Conservation (phyloP, 2,113 vertebrate genomes). For the Origma solitaria region DNA sequence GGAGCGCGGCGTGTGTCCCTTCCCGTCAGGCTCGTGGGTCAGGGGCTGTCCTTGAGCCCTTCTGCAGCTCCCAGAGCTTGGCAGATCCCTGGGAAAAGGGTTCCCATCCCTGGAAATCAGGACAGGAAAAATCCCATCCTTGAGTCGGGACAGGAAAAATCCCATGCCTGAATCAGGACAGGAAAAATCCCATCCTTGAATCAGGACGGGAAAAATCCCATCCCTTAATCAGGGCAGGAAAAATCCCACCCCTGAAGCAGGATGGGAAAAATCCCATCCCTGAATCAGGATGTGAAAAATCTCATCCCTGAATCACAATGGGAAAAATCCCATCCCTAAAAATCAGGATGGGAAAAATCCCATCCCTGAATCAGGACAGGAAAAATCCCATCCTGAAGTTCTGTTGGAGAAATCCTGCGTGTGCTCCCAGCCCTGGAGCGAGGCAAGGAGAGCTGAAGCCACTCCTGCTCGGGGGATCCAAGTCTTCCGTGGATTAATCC, state of each 20-base stretch:
- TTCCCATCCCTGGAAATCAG: background rate
- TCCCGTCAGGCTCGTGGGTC: rapidly evolving
- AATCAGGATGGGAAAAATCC: background rate
- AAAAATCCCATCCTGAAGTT: background rate
- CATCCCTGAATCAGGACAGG: background rate
- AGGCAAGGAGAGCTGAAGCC: background rate
- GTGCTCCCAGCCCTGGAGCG: rapidly evolving
- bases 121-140: no score
- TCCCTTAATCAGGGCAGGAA: background rate
- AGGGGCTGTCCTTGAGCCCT: background rate
- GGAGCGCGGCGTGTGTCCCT: rapidly evolving
- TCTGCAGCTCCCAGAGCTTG: background rate
- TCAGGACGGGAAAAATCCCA: no score
- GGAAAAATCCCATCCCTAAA: background rate
- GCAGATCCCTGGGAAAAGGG: background rate
- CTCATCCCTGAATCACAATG: background rate
- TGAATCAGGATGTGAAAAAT: no score
- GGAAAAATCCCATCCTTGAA: background rate
- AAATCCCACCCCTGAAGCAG: background rate
- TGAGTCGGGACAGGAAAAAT: no score
- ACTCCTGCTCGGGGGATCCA: rapidly evolving
- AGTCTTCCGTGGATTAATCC: background rate
- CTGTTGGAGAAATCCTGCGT: rapidly evolving
- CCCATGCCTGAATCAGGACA: background rate
- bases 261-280: background rate